Conservation (phyloP, 2,888 invertebrate genomes). For the Harpalus rufipes region DNA sequence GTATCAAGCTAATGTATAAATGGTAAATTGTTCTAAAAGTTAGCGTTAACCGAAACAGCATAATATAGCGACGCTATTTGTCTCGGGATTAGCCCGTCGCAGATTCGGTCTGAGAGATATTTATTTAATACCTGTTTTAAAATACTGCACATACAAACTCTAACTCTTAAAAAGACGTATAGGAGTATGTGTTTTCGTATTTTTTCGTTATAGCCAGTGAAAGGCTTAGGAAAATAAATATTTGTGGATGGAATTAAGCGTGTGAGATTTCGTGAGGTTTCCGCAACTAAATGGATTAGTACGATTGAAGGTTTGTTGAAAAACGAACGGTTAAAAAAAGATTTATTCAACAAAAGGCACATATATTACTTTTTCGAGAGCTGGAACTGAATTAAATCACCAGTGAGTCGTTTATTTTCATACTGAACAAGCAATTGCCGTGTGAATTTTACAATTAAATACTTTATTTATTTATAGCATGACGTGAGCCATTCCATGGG, state of each 20-base stretch:
- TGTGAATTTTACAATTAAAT: not conserved
- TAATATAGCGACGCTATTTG: conserved; percentile 50
- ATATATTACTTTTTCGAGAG: conserved; percentile 39
- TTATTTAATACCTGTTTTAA: conserved; percentile 52
- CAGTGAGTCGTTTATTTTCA: conserved; percentile 1
- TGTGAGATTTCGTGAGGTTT: conserved; percentile 48
- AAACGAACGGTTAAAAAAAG: conserved; percentile 45
- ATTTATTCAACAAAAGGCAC: conserved; percentile 42
- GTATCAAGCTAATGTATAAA: conserved; percentile 48
- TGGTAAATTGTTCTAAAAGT: conserved; percentile 20
- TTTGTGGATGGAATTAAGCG: conserved; percentile 44
- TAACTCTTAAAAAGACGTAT: not conserved
- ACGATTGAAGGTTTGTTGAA: conserved; percentile 54
- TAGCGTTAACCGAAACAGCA: conserved; percentile 13
- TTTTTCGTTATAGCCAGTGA: conserved; percentile 27
- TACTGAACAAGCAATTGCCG: not conserved
- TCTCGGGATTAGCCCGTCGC: conserved; percentile 56
- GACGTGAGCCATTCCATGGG: too few species aligned
- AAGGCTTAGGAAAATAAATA: conserved; percentile 51
- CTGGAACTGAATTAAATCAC: conserved; percentile 24
- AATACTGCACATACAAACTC: conserved; percentile 17
- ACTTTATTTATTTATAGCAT: not conserved
- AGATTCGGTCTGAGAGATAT: conserved; percentile 28
- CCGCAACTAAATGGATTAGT: conserved; percentile 46
- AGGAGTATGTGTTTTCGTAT: conserved; percentile 13